These are phyloP conservation scores for Drosophila birchii DNA, from an alignment of 2,888 invertebrate species.

Conservation along the genomic window DNA sequence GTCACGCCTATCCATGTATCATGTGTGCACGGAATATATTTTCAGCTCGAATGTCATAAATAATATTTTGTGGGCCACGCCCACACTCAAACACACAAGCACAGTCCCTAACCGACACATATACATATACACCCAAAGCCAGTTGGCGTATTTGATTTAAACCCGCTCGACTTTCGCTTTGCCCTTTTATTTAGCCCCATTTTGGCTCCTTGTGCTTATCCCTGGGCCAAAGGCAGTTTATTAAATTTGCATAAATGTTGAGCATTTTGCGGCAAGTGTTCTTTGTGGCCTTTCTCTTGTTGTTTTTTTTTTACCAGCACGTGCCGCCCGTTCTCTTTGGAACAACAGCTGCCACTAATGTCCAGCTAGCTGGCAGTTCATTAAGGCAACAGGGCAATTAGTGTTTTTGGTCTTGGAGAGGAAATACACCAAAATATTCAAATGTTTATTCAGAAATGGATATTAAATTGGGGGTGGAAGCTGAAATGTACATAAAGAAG, in stretches of 20 bases:
- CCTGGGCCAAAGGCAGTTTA: conserved; percentile 65
- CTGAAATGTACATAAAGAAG: conserved; percentile 19
- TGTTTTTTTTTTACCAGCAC: conserved; percentile 35
- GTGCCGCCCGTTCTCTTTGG: conserved; percentile 39
- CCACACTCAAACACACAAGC: conserved; percentile 24
- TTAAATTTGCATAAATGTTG: conserved; percentile 81
- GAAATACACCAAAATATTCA: conserved; percentile 23
- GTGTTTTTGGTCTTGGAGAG: conserved; percentile 39
- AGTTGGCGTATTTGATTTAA: conserved; percentile 51
- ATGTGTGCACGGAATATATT: conserved; percentile 66
- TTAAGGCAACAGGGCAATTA: conserved; percentile 68
- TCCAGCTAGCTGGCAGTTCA: conserved; percentile 63
- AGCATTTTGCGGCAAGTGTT: conserved; percentile 57
- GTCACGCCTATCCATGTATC: conserved; percentile 66
- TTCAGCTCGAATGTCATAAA: conserved; percentile 69
- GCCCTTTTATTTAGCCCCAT: conserved; percentile 20
- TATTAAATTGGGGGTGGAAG: conserved; percentile 13
- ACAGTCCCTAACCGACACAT: background rate
- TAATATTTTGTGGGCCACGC: conserved; percentile 69
- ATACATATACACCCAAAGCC: conserved; percentile 1
- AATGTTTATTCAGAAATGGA: conserved; percentile 29
- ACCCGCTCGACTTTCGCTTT: conserved; percentile 35
- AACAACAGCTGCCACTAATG: conserved; percentile 68
- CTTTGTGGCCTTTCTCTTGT: conserved; percentile 17
- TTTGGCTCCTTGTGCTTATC: conserved; percentile 33